phyloP scores from a whole-genome alignment of 2,113 vertebrate genomes.

The Onychostruthus taczanowskii region DNA sequence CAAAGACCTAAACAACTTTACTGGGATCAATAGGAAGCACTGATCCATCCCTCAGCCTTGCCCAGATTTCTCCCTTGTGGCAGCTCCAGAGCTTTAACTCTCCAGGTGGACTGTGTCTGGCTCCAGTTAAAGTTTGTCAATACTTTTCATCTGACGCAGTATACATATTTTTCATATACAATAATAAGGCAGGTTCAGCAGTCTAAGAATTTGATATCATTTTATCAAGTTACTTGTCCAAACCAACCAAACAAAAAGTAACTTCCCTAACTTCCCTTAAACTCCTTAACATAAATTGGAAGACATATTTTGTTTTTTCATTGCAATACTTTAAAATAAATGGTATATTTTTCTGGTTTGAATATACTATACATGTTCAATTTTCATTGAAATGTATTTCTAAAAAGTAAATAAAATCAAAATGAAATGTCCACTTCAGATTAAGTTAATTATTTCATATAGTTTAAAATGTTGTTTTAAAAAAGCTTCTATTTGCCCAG shows the following conservation, averaged over 20 bases:
- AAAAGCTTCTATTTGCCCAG: background rate
- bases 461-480: background rate
- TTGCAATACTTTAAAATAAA: background rate
- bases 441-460: background rate
- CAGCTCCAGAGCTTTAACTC: background rate
- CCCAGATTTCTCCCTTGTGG: background rate
- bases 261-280: background rate
- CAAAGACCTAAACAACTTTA: background rate
- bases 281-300: background rate
- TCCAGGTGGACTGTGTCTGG: slow-evolving; percentile 17
- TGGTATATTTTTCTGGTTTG: background rate
- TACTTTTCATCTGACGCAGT: slow-evolving; percentile 12
- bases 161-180: background rate
- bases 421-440: background rate
- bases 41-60: background rate
- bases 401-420: background rate
- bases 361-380: background rate
- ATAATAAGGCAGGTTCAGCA: background rate
- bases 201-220: background rate
- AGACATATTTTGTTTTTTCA: background rate
- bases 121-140: slow-evolving; percentile 46
- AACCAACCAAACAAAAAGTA: background rate
- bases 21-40: slow-evolving; percentile 1
- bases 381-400: background rate
- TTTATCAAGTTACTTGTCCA: background rate